Conservation (phyloP, 2,113 vertebrate genomes). For the Dendrocopos noguchii region DNA sequence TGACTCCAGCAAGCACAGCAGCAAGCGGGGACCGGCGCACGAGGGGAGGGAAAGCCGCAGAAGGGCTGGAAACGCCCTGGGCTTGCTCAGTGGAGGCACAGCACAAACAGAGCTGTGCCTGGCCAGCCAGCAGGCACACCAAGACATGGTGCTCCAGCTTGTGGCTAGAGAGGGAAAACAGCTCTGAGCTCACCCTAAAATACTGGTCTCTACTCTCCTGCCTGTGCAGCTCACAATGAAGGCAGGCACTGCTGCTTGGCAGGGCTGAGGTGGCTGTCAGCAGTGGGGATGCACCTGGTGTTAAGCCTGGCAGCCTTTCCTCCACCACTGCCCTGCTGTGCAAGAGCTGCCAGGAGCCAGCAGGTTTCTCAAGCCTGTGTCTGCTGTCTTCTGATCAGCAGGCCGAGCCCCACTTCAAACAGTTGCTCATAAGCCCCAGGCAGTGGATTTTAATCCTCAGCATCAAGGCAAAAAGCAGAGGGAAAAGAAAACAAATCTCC, state of each 20-base stretch:
- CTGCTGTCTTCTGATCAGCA: background rate
- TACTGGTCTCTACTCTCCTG: background rate
- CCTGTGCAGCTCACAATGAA: background rate
- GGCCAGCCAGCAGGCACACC: rapidly evolving
- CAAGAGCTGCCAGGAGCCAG: background rate
- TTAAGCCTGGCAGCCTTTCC: background rate
- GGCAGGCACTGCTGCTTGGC: rapidly evolving
- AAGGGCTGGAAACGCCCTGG: rapidly evolving
- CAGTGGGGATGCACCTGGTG: background rate
- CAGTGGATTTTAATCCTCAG: constrained; percentile 7
- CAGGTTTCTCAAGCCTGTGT: background rate
- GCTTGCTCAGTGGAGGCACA: background rate
- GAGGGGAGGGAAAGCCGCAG: background rate
- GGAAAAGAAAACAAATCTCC: background rate
- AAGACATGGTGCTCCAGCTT: background rate
- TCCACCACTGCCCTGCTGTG: background rate
- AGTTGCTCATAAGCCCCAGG: background rate
- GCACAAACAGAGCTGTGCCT: background rate
- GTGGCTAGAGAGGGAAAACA: background rate
- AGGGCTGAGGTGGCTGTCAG: background rate
- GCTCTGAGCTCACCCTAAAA: background rate
- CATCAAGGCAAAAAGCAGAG: background rate
- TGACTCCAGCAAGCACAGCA: background rate
- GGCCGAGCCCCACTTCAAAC: background rate
- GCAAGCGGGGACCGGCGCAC: background rate